Evolutionary conservation across 2,888 invertebrate genomes (phyloP).

Genomic region (Tribolium freemani): DNA sequence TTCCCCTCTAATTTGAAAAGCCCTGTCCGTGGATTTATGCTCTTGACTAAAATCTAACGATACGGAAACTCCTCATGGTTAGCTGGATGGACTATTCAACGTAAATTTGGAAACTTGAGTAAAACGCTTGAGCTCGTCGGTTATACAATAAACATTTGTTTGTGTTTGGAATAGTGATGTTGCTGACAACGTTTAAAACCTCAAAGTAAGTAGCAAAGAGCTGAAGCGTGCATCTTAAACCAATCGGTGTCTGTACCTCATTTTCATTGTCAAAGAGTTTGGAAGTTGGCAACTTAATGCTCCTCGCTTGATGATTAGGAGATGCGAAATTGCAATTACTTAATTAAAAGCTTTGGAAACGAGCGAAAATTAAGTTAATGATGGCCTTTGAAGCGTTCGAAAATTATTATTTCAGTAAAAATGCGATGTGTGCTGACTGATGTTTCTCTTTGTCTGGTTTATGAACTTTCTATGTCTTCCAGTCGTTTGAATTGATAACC

Average conservation of each 20-base stretch:
- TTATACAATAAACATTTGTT: constrained; percentile 12
- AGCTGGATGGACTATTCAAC: constrained; percentile 10
- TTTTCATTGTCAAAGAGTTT: no score
- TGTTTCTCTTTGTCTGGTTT: constrained; percentile 60
- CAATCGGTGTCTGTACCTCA: no score
- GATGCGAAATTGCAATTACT: constrained; percentile 63
- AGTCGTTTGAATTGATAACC: constrained; percentile 61
- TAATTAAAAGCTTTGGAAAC: constrained; percentile 61
- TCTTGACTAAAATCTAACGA: constrained; percentile 1
- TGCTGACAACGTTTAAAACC: constrained; percentile 12
- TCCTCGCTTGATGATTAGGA: constrained; percentile 4
- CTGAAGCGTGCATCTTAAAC: no score
- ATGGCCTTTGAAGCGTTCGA: constrained; percentile 54
- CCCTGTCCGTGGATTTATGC: neutral
- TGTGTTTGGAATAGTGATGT: constrained; percentile 2
- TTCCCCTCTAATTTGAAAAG: neutral
- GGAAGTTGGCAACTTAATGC: no score
- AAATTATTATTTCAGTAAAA: no score
- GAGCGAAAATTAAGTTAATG: constrained; percentile 61
- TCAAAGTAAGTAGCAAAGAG: neutral
- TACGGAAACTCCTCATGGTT: neutral
- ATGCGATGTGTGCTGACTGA: constrained; percentile 58
- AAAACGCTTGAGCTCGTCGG: neutral
- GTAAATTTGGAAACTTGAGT: constrained; percentile 16
- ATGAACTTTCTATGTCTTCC: constrained; percentile 59